phyloP scores from a whole-genome alignment of 2,797 vertebrate genomes.

The Steatocranus sp. region DNA sequence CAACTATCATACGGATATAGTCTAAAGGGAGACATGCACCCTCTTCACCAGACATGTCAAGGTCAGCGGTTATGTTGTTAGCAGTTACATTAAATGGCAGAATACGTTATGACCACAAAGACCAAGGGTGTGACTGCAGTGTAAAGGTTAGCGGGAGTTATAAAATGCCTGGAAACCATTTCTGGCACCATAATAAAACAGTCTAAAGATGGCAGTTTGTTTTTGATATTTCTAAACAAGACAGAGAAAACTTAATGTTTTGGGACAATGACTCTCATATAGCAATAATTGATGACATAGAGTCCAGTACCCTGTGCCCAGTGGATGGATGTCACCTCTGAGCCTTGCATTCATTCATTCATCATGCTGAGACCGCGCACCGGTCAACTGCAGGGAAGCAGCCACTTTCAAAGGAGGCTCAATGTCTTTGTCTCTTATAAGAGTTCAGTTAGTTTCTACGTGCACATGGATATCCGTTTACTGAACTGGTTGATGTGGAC shows the following conservation, averaged over 20 bases:
- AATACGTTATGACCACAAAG: neutral
- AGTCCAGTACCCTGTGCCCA: neutral
- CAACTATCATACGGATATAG: neutral
- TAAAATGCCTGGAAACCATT: neutral
- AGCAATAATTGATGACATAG: neutral
- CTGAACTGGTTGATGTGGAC: neutral
- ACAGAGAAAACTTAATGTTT: neutral
- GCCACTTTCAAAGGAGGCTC: neutral
- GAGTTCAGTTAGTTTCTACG: neutral
- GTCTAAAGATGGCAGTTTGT: neutral
- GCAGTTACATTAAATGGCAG: neutral
- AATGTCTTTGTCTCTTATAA: neutral
- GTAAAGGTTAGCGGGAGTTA: neutral
- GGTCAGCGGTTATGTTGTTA: neutral
- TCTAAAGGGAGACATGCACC: neutral
- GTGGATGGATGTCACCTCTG: neutral
- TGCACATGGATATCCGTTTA: rapidly evolving
- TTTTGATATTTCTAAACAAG: neutral
- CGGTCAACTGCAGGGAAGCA: neutral
- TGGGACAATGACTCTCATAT: neutral
- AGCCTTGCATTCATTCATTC: neutral
- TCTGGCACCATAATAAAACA: neutral
- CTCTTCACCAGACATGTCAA: neutral
- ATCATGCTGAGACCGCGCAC: neutral
- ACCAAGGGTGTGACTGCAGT: neutral